Evolutionary conservation across 2,888 invertebrate genomes (phyloP), one percentile per base, ranked within the genome.

Genomic region (Calameuta idolon): DNA sequence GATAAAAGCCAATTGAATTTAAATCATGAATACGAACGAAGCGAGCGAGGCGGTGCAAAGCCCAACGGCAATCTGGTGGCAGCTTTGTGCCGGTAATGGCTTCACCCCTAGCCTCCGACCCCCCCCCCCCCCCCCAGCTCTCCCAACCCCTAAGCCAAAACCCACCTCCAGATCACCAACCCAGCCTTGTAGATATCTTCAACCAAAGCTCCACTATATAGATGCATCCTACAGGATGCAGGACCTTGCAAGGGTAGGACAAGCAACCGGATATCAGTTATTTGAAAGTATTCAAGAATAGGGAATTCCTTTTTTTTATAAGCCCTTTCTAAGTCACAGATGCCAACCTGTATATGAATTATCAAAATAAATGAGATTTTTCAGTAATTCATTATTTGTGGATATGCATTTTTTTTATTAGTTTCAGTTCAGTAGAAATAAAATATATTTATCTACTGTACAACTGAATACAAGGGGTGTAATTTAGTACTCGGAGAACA

Each of bases 1-100:
- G 90, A 91, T 91, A 90, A 91, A 91, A 90, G 91, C 87, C 90
- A 91, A 91, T 91, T 90, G 90, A 90, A 90, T 91, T 91, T 89
- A 87, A 91, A 91, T 90, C 90, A 91, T 90, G 91, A 91, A 91
- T 91, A 90, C 89, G 88, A 90, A 90, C 88, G 89, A 90, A 87
- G 86, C 88, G 85, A 85, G 85, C 85, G 84, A 83, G 86, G 84
- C 85, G 85, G 87, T 83, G 86, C 85, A 86, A 88, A 83, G 83
- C 87, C 89, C 89, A 86, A 87, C 87, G 89, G 91, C 91, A 91
- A 91, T 91, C 90, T 90, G 89, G 91, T 91, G 91, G 91, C 90
- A 91, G 91, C 91, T 91, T 91, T 91, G 91, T 91, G 87, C 88
- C 87, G 88, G 89, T 90, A 90, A 90, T 91, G 86, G 90, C 89